Evolutionary conservation across 2,888 invertebrate genomes (phyloP).

Genomic region (Apomyelois bistriatella): DNA sequence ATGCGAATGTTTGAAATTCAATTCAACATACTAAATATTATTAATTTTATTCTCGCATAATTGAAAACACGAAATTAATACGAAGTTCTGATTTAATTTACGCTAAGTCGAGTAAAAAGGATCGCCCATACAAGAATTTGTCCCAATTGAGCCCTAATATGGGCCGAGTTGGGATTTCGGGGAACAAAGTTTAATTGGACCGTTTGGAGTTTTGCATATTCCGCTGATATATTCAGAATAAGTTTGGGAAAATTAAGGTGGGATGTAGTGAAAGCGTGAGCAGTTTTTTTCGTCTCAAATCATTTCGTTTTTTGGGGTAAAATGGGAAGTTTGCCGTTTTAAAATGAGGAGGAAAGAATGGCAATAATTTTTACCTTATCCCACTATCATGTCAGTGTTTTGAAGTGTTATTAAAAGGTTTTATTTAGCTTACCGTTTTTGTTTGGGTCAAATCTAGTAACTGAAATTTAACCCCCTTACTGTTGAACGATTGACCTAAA

Average conservation of each 20-base stretch:
- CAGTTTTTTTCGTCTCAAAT: constrained; percentile 18
- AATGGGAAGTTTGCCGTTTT: no score
- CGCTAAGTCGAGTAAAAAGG: constrained; percentile 6
- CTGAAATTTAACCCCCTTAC: no score
- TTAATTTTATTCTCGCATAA: no score
- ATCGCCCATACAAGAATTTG: constrained; percentile 1
- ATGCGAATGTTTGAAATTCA: background rate
- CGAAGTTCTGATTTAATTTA: constrained; percentile 5
- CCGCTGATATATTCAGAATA: constrained; percentile 5
- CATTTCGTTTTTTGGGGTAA: background rate
- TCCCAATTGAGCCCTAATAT: constrained; percentile 13
- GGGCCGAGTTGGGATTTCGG: constrained; percentile 14
- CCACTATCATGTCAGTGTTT: no score
- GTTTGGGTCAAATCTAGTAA: no score
- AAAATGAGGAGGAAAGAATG: no score
- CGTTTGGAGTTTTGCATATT: constrained; percentile 24
- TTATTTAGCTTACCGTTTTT: no score
- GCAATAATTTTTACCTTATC: no score
- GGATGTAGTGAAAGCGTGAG: constrained; percentile 11
- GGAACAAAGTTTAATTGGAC: constrained; percentile 25
- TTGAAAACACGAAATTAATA: background rate
- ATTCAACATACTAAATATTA: no score
- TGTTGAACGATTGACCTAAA: no score
- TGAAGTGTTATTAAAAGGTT: no score
- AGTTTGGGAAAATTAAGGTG: constrained; percentile 9